These are phyloP conservation scores for Istiophorus platypterus DNA, from an alignment of 2,113 vertebrate genomes.

Conservation along the genomic window DNA sequence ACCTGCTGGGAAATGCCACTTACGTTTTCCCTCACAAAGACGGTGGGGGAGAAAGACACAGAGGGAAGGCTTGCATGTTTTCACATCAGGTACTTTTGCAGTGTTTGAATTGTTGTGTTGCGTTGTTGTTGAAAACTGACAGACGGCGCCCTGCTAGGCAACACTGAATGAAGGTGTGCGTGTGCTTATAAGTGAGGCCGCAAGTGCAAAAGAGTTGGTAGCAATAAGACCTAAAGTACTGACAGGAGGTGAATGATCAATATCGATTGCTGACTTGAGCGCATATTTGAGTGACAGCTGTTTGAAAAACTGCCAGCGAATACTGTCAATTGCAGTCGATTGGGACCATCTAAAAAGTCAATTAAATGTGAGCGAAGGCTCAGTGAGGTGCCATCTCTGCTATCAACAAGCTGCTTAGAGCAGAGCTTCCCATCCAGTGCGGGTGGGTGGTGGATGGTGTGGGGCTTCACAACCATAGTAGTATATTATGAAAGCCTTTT, in stretches of 20 bases:
- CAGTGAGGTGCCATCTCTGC: slow-evolving; percentile 1
- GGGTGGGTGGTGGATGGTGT: too few relatives aligned
- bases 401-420: slow-evolving; percentile 7
- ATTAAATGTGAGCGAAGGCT: neutral
- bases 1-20: slow-evolving; percentile 69
- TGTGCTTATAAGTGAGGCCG: neutral
- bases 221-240: neutral
- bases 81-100: slow-evolving; percentile 24
- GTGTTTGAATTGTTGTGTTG: slow-evolving; percentile 42
- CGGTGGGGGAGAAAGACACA: slow-evolving; percentile 21
- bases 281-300: slow-evolving; percentile 19
- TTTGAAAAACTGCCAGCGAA: slow-evolving; percentile 17
- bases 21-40: slow-evolving; percentile 43
- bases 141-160: neutral
- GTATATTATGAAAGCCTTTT: too few relatives aligned
- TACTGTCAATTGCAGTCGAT: slow-evolving; percentile 9
- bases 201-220: neutral
- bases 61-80: slow-evolving; percentile 26
- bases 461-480: too few relatives aligned
- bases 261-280: slow-evolving; percentile 16
- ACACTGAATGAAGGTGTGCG: neutral
- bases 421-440: neutral
- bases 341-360: neutral
- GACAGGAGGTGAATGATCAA: slow-evolving; percentile 24
- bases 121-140: neutral